phyloP scores from a whole-genome alignment of 2,888 invertebrate species.

The Sinopyrophorus schimmeli region DNA sequence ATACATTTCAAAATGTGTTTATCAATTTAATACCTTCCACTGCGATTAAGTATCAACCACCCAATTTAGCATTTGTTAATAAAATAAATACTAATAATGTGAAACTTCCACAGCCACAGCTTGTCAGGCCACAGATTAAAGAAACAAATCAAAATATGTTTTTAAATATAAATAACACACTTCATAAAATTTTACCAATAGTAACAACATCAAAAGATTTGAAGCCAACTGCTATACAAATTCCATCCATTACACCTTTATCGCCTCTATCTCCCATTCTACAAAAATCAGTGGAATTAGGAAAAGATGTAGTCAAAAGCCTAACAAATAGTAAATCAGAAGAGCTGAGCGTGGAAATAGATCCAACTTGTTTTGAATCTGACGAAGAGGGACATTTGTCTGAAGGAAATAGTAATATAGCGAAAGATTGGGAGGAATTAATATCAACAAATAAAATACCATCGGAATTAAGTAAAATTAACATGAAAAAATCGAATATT shows the following conservation, averaged over 20 bases:
- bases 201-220: conserved; percentile 26
- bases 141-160: conserved; percentile 50
- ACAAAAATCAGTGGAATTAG: not conserved
- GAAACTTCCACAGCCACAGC: not conserved
- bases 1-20: conserved; percentile 48
- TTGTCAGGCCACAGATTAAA: conserved; percentile 25
- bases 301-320: conserved; percentile 38
- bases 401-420: conserved; percentile 25
- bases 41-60: conserved; percentile 10
- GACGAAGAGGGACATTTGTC: conserved; percentile 36
- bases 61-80: conserved; percentile 12
- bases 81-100: conserved; percentile 1
- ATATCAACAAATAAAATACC: conserved; percentile 38
- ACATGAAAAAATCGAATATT: too few species aligned
- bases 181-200: conserved; percentile 46
- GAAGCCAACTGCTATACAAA: too few species aligned
- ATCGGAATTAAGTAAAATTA: too few species aligned
- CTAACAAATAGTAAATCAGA: conserved; percentile 48
- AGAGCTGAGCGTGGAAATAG: conserved; percentile 52
- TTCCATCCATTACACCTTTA: too few species aligned
- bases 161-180: conserved; percentile 47
- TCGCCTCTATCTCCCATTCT: too few species aligned
- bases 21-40: conserved; percentile 48
- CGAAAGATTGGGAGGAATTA: conserved; percentile 48
- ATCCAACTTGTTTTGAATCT: conserved; percentile 47